Conservation (phyloP, 2,113 vertebrate genomes). For the Pelobates fuscus region DNA sequence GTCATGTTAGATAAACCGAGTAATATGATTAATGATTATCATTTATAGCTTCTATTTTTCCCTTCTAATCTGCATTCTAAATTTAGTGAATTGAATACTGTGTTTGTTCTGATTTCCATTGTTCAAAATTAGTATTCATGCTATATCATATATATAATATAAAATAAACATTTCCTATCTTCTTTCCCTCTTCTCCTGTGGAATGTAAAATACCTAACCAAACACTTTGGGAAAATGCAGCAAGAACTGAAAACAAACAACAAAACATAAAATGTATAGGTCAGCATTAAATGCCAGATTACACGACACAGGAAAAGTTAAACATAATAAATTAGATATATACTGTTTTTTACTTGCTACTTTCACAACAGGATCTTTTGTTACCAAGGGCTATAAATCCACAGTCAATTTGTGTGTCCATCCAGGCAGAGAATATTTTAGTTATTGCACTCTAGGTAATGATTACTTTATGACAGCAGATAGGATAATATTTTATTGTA, state of each 20-base stretch:
- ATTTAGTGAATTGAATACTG: no score
- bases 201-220: not conserved
- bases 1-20: no score
- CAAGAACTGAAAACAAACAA: not conserved
- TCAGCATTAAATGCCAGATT: not conserved
- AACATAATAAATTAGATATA: not conserved
- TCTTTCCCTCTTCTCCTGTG: no score
- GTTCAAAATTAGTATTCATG: no score
- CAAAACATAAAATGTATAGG: not conserved
- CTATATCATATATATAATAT: no score
- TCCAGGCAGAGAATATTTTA: conserved; percentile 47
- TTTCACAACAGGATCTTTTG: conserved; percentile 42
- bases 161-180: no score
- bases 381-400: conserved; percentile 41
- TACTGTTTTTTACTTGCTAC: conserved; percentile 11
- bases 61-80: no score
- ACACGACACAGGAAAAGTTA: conserved; percentile 3
- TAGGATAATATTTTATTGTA: conserved; percentile 50
- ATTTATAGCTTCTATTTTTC: no score
- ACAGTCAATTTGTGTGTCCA: conserved; percentile 46
- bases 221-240: not conserved
- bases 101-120: no score
- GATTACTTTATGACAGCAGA: conserved; percentile 45
- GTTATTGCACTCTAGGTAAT: conserved; percentile 50
- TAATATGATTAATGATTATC: no score